These are phyloP conservation scores for Sebastes reedi DNA, from an alignment of 2,797 vertebrate species.

Conservation along the genomic window DNA sequence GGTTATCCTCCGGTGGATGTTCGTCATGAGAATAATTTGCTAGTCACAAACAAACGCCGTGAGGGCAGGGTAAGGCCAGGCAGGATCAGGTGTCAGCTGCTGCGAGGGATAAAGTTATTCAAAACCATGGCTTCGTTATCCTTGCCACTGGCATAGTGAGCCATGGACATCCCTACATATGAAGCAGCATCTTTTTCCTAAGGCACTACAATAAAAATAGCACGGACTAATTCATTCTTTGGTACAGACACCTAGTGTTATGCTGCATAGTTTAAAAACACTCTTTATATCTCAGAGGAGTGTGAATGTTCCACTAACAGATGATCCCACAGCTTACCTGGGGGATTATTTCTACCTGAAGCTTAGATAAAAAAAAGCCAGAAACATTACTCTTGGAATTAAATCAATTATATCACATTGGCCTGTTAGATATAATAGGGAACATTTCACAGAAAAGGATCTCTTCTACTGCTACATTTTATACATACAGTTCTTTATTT, in stretches of 20 bases:
- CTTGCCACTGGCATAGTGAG: not conserved
- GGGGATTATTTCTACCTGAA: not conserved
- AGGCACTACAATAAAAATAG: not conserved
- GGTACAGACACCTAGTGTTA: not conserved
- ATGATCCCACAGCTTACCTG: not conserved
- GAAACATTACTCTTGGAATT: not conserved
- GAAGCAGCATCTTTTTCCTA: not conserved
- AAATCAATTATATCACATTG: not conserved
- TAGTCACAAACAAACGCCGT: constrained; percentile 39
- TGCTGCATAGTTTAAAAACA: not conserved
- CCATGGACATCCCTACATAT: not conserved
- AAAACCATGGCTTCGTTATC: constrained; percentile 19
- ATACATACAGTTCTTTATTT: not conserved
- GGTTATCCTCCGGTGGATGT: constrained; percentile 16
- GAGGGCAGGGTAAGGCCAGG: constrained; percentile 8
- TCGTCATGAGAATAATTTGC: constrained; percentile 36
- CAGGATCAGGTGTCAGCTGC: constrained; percentile 54
- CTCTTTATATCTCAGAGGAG: not conserved
- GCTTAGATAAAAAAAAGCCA: not conserved
- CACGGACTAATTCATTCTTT: not conserved
- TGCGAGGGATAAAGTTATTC: constrained; percentile 16
- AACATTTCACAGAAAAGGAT: not conserved
- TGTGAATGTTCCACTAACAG: not conserved
- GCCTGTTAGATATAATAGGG: not conserved
- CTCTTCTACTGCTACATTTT: not conserved